phyloP scores from a whole-genome alignment of 2,888 invertebrate species.

The Cremastinae sp. region DNA sequence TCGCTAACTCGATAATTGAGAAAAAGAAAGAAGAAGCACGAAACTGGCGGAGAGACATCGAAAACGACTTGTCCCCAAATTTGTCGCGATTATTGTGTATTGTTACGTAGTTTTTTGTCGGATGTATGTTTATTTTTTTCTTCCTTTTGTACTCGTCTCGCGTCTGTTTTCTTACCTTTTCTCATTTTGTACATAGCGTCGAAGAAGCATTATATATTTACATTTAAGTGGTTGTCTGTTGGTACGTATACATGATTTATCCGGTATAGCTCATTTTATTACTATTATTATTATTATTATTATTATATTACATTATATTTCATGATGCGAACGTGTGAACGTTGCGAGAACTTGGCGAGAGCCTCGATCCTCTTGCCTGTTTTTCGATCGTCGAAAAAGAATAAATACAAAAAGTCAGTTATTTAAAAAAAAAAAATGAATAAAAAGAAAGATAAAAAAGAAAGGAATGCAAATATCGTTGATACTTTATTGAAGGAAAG shows the following conservation, averaged over 20 bases:
- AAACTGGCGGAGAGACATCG: slow-evolving; percentile 51
- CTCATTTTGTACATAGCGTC: slow-evolving; percentile 65
- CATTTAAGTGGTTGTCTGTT: slow-evolving; percentile 74
- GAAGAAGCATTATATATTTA: slow-evolving; percentile 69
- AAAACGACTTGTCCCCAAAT: slow-evolving; percentile 45
- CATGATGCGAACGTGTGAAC: slow-evolving; percentile 41
- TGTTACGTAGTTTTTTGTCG: slow-evolving; percentile 68
- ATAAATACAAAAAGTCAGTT: slow-evolving; percentile 59
- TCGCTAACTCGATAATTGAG: slow-evolving; percentile 2
- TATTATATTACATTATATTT: slow-evolving; percentile 40
- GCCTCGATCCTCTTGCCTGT: slow-evolving; percentile 32
- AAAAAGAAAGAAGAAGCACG: slow-evolving; percentile 22
- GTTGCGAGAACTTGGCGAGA: slow-evolving; percentile 18
- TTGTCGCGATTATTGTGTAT: slow-evolving; percentile 69
- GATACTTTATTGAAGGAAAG: slow-evolving; percentile 9
- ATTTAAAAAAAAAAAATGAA: slow-evolving; percentile 49
- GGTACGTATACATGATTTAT: slow-evolving; percentile 72
- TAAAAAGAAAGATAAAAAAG: slow-evolving; percentile 24
- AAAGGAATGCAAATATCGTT: not conserved
- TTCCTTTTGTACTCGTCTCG: slow-evolving; percentile 40
- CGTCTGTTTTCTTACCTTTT: slow-evolving; percentile 2
- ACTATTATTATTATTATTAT: slow-evolving; percentile 64
- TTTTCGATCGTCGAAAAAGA: slow-evolving; percentile 49
- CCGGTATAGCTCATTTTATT: slow-evolving; percentile 64
- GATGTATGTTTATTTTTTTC: slow-evolving; percentile 21